Evolutionary conservation across 2,888 invertebrate genomes (phyloP).

Genomic region (Dione vanillae): DNA sequence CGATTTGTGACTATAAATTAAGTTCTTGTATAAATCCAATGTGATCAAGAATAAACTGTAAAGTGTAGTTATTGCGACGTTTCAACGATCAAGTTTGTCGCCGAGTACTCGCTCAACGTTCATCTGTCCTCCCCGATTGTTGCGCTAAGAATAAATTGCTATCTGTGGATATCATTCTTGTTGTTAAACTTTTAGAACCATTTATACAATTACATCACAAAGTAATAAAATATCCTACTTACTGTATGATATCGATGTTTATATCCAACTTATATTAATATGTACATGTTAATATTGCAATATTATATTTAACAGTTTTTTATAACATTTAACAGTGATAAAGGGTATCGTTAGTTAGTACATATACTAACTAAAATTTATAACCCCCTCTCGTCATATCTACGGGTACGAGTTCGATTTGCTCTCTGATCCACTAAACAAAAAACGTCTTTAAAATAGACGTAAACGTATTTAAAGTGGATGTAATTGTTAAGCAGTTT

Average conservation of each 20-base stretch:
- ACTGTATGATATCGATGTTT: not conserved
- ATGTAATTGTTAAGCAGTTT: not conserved
- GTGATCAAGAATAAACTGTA: slow-evolving; percentile 53
- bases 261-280: not conserved
- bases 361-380: too few species aligned
- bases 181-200: slow-evolving; percentile 39
- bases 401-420: too few species aligned
- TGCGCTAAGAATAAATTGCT: slow-evolving; percentile 51
- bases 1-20: slow-evolving; percentile 22
- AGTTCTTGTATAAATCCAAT: slow-evolving; percentile 49
- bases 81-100: slow-evolving; percentile 61
- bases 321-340: too few species aligned
- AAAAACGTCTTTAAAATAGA: not conserved
- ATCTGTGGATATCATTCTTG: slow-evolving; percentile 48
- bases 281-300: not conserved
- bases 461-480: not conserved
- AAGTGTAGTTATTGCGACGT: slow-evolving; percentile 64
- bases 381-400: too few species aligned
- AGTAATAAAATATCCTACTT: not conserved
- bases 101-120: slow-evolving; percentile 55
- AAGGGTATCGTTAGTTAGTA: too few species aligned
- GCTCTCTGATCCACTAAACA: too few species aligned
- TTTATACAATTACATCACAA: slow-evolving; percentile 9
- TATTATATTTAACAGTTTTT: too few species aligned
- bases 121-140: slow-evolving; percentile 53